Evolutionary conservation across 2,888 invertebrate genomes (phyloP), one percentile per base, ranked within the genome.

Genomic region (Orchesella flavescens): DNA sequence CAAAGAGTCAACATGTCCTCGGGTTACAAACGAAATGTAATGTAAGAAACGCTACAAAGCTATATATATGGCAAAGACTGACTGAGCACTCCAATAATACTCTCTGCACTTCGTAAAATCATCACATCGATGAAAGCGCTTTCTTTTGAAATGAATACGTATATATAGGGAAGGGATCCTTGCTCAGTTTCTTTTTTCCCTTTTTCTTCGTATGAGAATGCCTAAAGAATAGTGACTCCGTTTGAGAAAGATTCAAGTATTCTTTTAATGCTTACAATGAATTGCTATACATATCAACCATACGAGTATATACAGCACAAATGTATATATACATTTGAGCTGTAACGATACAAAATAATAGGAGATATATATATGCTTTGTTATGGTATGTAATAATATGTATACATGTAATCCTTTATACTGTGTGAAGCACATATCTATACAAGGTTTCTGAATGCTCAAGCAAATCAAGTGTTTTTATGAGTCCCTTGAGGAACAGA

Each of bases 391-490:
- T 34, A 15, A 53, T 53, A 23, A 44, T n/a, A n/a, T n/a, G n/a
- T n/a, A n/a, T n/a, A 69, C 23, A 49, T 24, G 72, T 17, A 19
- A 34, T 43, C 57, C 57, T 43, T 72, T 17, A 61, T n/a, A 13
- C 59, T 5, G 4, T 17, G 57, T 55, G 53, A 10, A 53, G 49
- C 53, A 75, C 74, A 53, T 43, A 78, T 61, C 34, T 19, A 61
- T 24, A 55, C 66, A 66, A 59, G 73, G 68, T 71, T 74, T 83
- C 61, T 83, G 83, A 76, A 76, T 81, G 87, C 82, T 87, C 84
- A 87, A 85, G 86, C 86, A 88, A 88, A 88, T 88, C 87, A 87
- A 88, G 87, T 87, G 87, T 85, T 87, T 88, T 88, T 88, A 88
- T 87, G 87, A 86, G 83, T 88, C 88, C 87, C 87, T 66, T 53